These are phyloP conservation scores for Andrena dorsata DNA, from an alignment of 2,888 invertebrate species.

Conservation along the genomic window DNA sequence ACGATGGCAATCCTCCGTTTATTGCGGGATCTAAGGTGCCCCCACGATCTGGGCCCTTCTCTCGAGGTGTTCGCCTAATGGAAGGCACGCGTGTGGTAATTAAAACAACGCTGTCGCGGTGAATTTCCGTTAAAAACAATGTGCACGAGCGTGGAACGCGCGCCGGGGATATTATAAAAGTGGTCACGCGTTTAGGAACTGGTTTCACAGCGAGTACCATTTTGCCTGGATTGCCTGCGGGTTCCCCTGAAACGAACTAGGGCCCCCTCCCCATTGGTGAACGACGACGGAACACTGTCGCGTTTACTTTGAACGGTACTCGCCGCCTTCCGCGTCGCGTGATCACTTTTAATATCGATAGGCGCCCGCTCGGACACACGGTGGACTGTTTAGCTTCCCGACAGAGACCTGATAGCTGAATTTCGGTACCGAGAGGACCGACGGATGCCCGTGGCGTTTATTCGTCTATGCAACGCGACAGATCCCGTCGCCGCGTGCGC, in stretches of 20 bases:
- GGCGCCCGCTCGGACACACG: background rate
- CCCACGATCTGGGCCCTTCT: no score
- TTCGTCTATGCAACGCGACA: background rate
- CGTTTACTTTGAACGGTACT: background rate
- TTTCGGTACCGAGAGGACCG: no score
- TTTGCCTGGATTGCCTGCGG: background rate
- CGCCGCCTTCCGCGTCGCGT: slow-evolving; percentile 5
- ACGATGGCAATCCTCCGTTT: no score
- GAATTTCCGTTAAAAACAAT: slow-evolving; percentile 4
- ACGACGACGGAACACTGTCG: background rate
- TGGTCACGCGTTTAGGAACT: slow-evolving; percentile 23
- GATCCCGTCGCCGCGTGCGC: slow-evolving; percentile 20
- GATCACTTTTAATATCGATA: background rate
- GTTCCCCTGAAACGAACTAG: background rate
- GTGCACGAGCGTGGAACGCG: background rate
- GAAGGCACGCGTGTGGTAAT: slow-evolving; percentile 13
- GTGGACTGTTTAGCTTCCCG: background rate
- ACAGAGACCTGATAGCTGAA: background rate
- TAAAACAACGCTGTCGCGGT: background rate
- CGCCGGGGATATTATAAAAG: background rate
- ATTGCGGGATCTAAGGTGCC: no score
- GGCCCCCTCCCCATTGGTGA: no score
- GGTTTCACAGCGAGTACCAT: slow-evolving; percentile 20
- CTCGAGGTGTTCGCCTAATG: background rate
- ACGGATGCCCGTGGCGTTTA: background rate